A percentile compares a stretch with the other conserved stretches of the same genome.
phyloP scores from a whole-genome alignment of 2,113 vertebrate genomes.

The Uria aalge region DNA sequence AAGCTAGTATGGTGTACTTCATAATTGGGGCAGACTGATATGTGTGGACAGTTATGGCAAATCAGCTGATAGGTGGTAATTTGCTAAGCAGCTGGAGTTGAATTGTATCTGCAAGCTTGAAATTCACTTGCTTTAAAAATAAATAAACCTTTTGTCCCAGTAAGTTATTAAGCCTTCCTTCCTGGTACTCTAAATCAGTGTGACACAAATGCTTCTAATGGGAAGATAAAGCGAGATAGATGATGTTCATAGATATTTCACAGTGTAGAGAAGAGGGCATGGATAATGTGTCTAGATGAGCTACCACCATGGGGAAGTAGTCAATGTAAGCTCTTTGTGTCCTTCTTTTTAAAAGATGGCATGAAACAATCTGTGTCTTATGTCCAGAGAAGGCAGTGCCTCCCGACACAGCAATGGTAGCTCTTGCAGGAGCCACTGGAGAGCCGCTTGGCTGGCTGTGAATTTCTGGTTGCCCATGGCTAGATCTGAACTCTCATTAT shows the following conservation, averaged over 20 bases:
- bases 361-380: neutral
- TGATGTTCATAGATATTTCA: neutral
- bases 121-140: slow-evolving; percentile 34
- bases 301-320: neutral
- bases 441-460: neutral
- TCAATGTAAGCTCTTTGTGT: neutral
- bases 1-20: slow-evolving; percentile 31
- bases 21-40: slow-evolving; percentile 36
- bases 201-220: neutral
- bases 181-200: neutral
- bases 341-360: neutral
- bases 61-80: slow-evolving; percentile 54
- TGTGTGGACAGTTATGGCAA: slow-evolving; percentile 28
- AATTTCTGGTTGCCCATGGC: neutral
- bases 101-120: slow-evolving; percentile 48
- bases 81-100: slow-evolving; percentile 55
- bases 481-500: neutral
- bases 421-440: neutral
- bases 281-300: neutral
- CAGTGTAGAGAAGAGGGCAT: neutral
- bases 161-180: slow-evolving; percentile 14
- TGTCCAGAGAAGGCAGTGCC: neutral
- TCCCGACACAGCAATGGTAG: neutral
- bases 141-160: slow-evolving; percentile 41
- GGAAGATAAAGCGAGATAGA: slow-evolving; percentile 12